Conservation (phyloP, 2,888 invertebrate genomes). For the Conistra vaccinii region DNA sequence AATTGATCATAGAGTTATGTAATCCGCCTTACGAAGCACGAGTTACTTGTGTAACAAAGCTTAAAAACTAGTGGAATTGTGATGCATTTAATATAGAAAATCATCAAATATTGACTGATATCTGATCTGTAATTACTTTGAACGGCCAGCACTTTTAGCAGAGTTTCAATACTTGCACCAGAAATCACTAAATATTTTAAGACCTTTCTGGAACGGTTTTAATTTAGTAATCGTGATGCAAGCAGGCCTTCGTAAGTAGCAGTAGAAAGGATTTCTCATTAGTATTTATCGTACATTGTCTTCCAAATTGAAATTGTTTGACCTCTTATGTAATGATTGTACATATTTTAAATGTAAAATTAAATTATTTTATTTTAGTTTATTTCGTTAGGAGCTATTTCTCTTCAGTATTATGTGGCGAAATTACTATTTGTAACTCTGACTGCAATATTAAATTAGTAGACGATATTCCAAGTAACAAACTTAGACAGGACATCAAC, state of each 20-base stretch:
- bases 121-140: constrained; percentile 30
- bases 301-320: constrained; percentile 29
- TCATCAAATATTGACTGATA: constrained; percentile 13
- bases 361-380: constrained; percentile 66
- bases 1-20: background rate
- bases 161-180: background rate
- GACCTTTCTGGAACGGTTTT: background rate
- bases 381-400: constrained; percentile 48
- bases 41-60: background rate
- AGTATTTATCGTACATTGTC: constrained; percentile 17
- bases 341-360: constrained; percentile 62
- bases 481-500: background rate
- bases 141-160: background rate
- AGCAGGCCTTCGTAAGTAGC: background rate
- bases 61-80: constrained; percentile 7
- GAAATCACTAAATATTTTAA: background rate
- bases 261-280: constrained; percentile 4
- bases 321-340: constrained; percentile 51
- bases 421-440: constrained; percentile 8
- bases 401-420: constrained; percentile 48
- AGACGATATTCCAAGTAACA: background rate
- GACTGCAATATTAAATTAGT: background rate
- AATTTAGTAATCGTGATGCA: background rate
- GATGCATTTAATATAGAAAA: constrained; percentile 31
- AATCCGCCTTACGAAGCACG: background rate